Evolutionary conservation across 2,113 vertebrate genomes (phyloP).

Genomic region (Rhegmatorhina hoffmannsi): DNA sequence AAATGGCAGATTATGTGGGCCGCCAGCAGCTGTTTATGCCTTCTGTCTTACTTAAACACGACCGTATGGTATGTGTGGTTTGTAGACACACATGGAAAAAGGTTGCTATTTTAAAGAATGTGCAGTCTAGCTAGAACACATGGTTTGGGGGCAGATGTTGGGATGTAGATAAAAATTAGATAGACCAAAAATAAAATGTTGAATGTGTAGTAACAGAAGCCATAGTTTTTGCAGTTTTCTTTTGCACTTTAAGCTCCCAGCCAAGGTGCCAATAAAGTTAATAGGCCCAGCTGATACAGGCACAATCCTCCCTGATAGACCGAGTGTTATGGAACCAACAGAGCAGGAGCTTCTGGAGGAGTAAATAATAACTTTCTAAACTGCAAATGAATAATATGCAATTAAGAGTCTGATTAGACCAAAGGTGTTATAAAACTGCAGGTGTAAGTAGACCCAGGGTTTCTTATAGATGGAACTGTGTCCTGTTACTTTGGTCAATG

Average conservation of each 20-base stretch:
- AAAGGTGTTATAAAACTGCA: not conserved
- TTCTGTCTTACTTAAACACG: not conserved
- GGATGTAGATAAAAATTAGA: not conserved
- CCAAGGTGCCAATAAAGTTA: not conserved
- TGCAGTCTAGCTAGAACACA: constrained; percentile 33
- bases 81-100: not conserved
- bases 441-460: not conserved
- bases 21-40: not conserved
- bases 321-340: not conserved
- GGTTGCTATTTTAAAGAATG: constrained; percentile 6
- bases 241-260: not conserved
- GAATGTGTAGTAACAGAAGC: not conserved
- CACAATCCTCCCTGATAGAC: not conserved
- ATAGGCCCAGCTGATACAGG: not conserved
- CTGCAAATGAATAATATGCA: not conserved
- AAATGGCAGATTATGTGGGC: not conserved
- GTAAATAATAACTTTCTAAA: not conserved
- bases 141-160: constrained; percentile 39
- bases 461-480: not conserved
- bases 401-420: not conserved
- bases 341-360: not conserved
- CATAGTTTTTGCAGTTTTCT: not conserved
- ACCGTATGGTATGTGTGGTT: not conserved
- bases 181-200: not conserved
- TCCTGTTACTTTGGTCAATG: not conserved